Conservation (phyloP, 1,140 invertebrate species). For the Drosophila prosaltans region DNA sequence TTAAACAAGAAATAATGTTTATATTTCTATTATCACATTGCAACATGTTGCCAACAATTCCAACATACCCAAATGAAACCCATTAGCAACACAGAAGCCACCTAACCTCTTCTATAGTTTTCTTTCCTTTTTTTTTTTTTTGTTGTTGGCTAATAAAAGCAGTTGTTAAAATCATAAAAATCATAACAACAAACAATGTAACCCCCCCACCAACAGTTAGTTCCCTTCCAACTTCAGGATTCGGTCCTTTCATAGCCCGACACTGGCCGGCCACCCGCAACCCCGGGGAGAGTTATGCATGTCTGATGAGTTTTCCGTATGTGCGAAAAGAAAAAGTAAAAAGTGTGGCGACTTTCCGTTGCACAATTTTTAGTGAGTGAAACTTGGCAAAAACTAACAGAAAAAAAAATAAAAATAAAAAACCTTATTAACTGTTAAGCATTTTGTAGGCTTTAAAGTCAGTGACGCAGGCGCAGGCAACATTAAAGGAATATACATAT, state of each 20-base stretch:
- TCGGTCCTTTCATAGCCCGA: not conserved
- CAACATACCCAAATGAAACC: too few relatives aligned
- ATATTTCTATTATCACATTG: too few relatives aligned
- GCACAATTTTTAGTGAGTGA: not conserved
- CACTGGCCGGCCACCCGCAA: not conserved
- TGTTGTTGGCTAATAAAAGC: slow-evolving; percentile 8
- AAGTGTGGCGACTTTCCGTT: slow-evolving; percentile 49
- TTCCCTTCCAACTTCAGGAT: not conserved
- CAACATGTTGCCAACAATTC: too few relatives aligned
- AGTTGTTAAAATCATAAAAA: slow-evolving; percentile 75
- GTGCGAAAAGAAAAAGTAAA: slow-evolving; percentile 53
- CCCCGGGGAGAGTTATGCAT: slow-evolving; percentile 59
- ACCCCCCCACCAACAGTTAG: not conserved
- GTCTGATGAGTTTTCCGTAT: slow-evolving; percentile 66
- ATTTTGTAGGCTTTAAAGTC: not conserved
- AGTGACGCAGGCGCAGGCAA: slow-evolving; percentile 10
- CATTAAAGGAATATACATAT: not conserved
- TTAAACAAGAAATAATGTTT: too few relatives aligned
- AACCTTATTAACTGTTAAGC: slow-evolving; percentile 15
- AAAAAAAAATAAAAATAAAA: not conserved
- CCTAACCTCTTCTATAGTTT: too few relatives aligned
- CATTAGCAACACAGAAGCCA: too few relatives aligned
- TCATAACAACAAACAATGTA: slow-evolving; percentile 70
- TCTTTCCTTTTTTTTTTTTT: not conserved
- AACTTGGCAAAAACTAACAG: too few relatives aligned